Conservation (phyloP, 2,797 vertebrate species). For the Eulemur mongoz region DNA sequence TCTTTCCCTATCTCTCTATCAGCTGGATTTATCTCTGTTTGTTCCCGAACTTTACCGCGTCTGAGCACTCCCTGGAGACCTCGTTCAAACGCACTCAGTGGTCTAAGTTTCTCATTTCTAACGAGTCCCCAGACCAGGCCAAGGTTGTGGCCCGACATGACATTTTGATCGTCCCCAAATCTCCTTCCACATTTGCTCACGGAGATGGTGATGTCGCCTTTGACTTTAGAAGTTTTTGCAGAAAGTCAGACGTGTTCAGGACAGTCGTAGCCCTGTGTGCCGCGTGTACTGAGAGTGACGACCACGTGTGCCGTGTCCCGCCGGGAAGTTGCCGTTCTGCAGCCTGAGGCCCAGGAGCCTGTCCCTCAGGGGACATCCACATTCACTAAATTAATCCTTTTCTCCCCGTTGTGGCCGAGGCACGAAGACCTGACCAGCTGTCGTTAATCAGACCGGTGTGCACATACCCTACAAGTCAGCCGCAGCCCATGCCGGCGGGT, state of each 20-base stretch:
- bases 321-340: accelerated
- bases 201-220: too few species aligned
- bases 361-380: not conserved
- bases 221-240: not conserved
- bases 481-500: accelerated
- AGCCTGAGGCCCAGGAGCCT: accelerated
- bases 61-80: not conserved
- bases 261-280: accelerated
- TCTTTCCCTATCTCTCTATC: not conserved
- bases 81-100: too few species aligned
- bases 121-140: accelerated
- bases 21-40: too few species aligned
- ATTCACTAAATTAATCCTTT: not conserved
- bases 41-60: not conserved
- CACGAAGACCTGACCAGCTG: not conserved
- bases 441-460: accelerated
- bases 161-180: accelerated
- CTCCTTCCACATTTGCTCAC: not conserved
- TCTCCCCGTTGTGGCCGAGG: not conserved
- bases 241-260: not conserved
- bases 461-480: accelerated
- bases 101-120: not conserved
- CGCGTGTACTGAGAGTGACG: accelerated
- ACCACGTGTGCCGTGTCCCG: accelerated
- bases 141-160: accelerated